Evolutionary conservation across 2,888 invertebrate species (phyloP).

Genomic region (Trichogramma evanescens): DNA sequence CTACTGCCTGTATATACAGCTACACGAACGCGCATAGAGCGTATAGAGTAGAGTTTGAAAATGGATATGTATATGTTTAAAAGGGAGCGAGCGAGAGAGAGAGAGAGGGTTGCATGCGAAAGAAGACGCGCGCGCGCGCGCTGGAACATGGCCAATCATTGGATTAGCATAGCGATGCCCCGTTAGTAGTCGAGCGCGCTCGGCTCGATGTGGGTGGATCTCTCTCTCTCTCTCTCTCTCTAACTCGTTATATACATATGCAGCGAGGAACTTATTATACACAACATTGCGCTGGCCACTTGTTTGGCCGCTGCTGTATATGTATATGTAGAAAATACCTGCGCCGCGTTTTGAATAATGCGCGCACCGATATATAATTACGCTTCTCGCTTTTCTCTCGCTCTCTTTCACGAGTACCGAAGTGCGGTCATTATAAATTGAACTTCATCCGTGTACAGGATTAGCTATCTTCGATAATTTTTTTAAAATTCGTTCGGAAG

Average conservation of each 20-base stretch:
- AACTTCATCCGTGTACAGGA: no score
- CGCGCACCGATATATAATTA: conserved; percentile 20
- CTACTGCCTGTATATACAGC: neutral
- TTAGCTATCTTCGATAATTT: no score
- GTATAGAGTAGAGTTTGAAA: no score
- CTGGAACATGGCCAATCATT: conserved; percentile 47
- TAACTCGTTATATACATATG: no score
- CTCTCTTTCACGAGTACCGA: neutral
- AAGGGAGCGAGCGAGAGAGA: conserved; percentile 9
- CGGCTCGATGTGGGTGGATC: conserved; percentile 24
- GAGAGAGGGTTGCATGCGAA: conserved; percentile 7
- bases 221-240: no score
- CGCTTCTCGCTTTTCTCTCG: neutral
- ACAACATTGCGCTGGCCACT: conserved; percentile 38
- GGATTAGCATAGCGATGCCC: conserved; percentile 49
- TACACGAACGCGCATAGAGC: neutral
- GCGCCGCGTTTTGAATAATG: conserved; percentile 39
- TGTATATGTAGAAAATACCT: neutral
- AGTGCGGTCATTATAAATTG: no score
- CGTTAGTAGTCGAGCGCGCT: conserved; percentile 31
- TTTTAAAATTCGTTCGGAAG: no score
- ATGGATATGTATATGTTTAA: no score
- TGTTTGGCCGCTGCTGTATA: conserved; percentile 14
- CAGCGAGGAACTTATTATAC: no score
- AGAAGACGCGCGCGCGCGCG: conserved; percentile 20